Percentiles rank a stretch among this genome's conserved stretches.
Conservation (phyloP, 2,113 vertebrate genomes). For the Stegastes partitus region DNA sequence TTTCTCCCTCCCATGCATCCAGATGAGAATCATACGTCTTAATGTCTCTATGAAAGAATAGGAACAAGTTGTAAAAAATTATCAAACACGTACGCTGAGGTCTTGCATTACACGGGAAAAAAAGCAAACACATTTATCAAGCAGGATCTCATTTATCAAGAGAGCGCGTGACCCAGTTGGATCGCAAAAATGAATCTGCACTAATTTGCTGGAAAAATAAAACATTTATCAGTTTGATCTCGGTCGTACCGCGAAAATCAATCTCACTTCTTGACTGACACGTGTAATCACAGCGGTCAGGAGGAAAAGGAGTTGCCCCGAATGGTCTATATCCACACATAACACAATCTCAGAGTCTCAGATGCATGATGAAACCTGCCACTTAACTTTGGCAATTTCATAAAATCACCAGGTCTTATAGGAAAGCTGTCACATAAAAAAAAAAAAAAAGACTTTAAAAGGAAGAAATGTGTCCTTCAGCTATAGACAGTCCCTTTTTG, state of each 20-base stretch:
- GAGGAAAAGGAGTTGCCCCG: background rate
- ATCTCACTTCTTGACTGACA: conserved; percentile 14
- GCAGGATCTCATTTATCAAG: conserved; percentile 41
- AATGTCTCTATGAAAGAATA: conserved; percentile 5
- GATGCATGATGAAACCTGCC: conserved; percentile 34
- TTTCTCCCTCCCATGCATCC: background rate
- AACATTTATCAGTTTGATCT: conserved; percentile 46
- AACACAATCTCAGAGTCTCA: background rate
- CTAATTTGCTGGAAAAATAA: conserved; percentile 43
- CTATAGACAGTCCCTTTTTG: conserved; percentile 20
- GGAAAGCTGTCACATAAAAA: conserved; percentile 11
- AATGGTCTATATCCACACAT: background rate
- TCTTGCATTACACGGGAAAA: conserved; percentile 24
- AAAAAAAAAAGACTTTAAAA: background rate
- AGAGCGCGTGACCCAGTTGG: conserved; percentile 36
- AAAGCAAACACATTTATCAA: conserved; percentile 40
- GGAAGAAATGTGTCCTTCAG: conserved; percentile 10
- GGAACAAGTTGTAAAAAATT: background rate
- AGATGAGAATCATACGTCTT: conserved; percentile 15
- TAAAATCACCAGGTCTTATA: background rate
- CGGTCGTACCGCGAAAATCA: background rate
- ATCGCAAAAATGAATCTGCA: conserved; percentile 25
- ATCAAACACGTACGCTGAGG: conserved; percentile 9
- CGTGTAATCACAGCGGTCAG: background rate
- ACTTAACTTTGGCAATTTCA: conserved; percentile 24